Evolutionary conservation across 2,888 invertebrate species (phyloP), one percentile per base, ranked within the genome.

Genomic region (Drosophila formosana): DNA sequence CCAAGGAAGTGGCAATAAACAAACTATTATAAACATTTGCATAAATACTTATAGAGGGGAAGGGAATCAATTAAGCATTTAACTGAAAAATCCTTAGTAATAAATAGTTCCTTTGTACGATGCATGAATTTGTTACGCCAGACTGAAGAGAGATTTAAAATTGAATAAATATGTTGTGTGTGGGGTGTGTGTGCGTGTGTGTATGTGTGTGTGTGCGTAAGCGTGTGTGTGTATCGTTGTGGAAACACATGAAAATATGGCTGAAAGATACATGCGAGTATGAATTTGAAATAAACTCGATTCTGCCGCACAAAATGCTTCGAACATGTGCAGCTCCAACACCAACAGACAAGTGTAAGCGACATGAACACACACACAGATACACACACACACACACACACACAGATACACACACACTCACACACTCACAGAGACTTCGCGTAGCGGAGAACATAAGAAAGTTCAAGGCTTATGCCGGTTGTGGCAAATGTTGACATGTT

Each of bases 401-500:
- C 49, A 66, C 41, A 46, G n/a, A 57, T 25, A 51, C 26, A 41
- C n/a, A n/a, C n/a, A n/a, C 1, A 46, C 26, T 34, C 46, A 56
- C 51, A 56, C 25, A 49, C 30, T 41, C 34, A 57, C n/a, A 55
- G 23, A 58, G 39, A 52, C 18, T 8, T 4, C 5, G 8, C 37
- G 37, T 11, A 11, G 25, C 18, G 49, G 26, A 58, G 45, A 56
- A 32, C 37, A 60, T 68, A 79, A 79, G 82, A 82, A 79, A 79
- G 69, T 82, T 79, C 82, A 79, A 67, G 75, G 75, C 79, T 70
- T 72, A 72, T 64, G 72, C 69, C 69, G 69, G 53, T 67, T 78
- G 70, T 75, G 82, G 79, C 66, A 79, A 74, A 82, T 82, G 79
- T 72, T 79, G 79, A 79, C 82, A 82, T 72, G 75, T 66, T 82